Evolutionary conservation across 1,140 invertebrate species (phyloP).

Genomic region (Frieseomelitta varia): DNA sequence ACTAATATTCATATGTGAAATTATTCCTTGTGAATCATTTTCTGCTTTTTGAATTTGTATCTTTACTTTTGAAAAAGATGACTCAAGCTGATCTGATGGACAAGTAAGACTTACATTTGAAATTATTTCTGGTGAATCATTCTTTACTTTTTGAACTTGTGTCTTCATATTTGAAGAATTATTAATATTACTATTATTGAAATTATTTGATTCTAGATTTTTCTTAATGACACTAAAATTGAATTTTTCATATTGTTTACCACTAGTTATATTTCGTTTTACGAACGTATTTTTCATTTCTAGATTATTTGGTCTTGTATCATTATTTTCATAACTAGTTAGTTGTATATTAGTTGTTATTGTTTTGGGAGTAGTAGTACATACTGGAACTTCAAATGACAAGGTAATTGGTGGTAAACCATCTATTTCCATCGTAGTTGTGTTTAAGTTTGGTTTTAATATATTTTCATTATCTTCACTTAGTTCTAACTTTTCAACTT

Average conservation of each 20-base stretch:
- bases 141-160: background rate
- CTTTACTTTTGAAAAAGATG: background rate
- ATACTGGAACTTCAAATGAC: slow-evolving; percentile 23
- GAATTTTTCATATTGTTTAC: slow-evolving; percentile 50
- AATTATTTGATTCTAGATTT: slow-evolving; percentile 6
- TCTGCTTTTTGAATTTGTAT: background rate
- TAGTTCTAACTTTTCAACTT: background rate
- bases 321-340: background rate
- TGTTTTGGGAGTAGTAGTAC: background rate
- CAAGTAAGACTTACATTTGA: background rate
- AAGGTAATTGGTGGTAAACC: slow-evolving; percentile 53
- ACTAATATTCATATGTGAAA: background rate
- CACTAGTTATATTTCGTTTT: slow-evolving; percentile 1
- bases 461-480: background rate
- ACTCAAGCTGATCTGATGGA: background rate
- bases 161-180: background rate
- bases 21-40: background rate
- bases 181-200: background rate
- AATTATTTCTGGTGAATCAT: background rate
- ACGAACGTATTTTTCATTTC: background rate
- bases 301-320: background rate
- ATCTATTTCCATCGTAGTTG: slow-evolving; percentile 38
- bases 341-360: background rate
- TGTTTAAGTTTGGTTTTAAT: slow-evolving; percentile 17
- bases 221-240: slow-evolving; percentile 45